A percentile compares a stretch with the other conserved stretches of the same genome.
These are phyloP conservation scores for Xanthorhoe spadicearia DNA, from an alignment of 2,888 invertebrate genomes.

Conservation along the genomic window DNA sequence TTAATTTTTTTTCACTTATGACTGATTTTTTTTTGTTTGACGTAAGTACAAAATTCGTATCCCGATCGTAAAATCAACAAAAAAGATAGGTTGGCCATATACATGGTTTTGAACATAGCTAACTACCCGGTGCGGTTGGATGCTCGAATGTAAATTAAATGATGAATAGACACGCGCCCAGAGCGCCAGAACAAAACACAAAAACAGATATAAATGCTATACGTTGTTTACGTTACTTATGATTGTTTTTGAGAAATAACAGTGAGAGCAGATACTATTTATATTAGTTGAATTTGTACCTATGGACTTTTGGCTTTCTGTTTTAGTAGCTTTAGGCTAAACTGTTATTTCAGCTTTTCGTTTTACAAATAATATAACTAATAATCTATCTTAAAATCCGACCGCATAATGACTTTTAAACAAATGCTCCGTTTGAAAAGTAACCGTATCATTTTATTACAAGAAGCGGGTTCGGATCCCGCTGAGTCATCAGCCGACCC, in stretches of 20 bases:
- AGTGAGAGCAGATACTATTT: no score
- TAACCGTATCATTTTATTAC: neutral
- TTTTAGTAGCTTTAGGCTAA: no score
- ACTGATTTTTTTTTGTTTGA: no score
- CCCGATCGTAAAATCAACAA: no score
- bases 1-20: no score
- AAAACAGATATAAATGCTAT: constrained; percentile 58
- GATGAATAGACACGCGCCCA: constrained; percentile 77
- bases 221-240: constrained; percentile 12
- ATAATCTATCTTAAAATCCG: neutral
- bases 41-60: no score
- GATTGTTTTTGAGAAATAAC: neutral
- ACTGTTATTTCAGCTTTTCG: no score
- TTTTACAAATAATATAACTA: no score
- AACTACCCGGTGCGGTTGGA: constrained; percentile 53
- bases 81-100: constrained; percentile 19
- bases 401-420: neutral
- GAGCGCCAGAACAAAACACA: constrained; percentile 64
- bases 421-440: neutral
- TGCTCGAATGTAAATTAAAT: constrained; percentile 81
- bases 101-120: constrained; percentile 29
- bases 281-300: neutral
- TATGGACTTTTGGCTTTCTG: neutral
- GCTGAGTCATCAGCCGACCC: neutral
- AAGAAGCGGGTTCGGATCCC: neutral